Percentiles rank a stretch among this genome's conserved stretches.
phyloP scores from a whole-genome alignment of 2,113 vertebrate genomes.

The Dinomys branickii region DNA sequence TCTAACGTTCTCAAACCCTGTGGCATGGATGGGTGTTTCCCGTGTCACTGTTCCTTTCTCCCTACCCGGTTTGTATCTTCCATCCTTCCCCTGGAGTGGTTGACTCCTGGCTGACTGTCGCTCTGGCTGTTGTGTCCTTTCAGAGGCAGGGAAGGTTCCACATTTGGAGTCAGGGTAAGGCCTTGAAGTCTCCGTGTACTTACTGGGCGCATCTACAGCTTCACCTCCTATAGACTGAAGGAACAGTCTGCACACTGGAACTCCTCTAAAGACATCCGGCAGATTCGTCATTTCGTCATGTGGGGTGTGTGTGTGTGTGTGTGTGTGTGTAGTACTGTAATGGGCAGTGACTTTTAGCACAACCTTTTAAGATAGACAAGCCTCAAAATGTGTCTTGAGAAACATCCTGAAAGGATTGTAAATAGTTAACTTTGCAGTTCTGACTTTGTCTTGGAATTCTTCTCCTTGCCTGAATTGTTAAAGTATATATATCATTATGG shows the following conservation, averaged over 20 bases:
- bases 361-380: too few species aligned
- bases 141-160: background rate
- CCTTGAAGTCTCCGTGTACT: background rate
- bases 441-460: too few species aligned
- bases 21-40: background rate
- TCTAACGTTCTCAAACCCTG: background rate
- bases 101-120: background rate
- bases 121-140: background rate
- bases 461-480: too few species aligned
- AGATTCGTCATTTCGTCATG: background rate
- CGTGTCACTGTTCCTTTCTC: background rate
- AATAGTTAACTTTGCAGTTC: too few species aligned
- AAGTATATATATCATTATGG: too few species aligned
- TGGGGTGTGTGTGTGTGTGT: background rate
- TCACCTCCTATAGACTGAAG: background rate
- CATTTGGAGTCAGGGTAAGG: background rate
- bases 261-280: background rate
- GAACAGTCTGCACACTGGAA: background rate
- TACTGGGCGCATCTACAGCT: background rate
- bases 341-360: too few species aligned
- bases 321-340: background rate
- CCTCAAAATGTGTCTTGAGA: too few species aligned
- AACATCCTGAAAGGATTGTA: too few species aligned
- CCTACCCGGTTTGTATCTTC: background rate
- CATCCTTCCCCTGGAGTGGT: background rate